A percentile compares a stretch with the other conserved stretches of the same genome.
Evolutionary conservation across 2,888 invertebrate genomes (phyloP).

Genomic region (Acronicta psi): DNA sequence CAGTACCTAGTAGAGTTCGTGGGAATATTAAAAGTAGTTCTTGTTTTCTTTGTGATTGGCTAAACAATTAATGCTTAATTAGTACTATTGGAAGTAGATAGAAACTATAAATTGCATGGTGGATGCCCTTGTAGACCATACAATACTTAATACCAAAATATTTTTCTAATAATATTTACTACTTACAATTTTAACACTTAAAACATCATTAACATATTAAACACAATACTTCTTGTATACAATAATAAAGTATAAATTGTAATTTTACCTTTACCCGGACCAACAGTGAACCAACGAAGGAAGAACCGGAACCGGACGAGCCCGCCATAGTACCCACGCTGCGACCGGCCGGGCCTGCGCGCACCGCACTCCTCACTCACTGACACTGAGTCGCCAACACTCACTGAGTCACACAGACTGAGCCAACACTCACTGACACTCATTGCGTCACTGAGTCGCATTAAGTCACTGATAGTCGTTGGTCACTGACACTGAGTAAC

Average conservation of each 20-base stretch:
- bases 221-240: background rate
- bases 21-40: background rate
- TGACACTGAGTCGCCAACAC: conserved; percentile 44
- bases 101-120: conserved; percentile 31
- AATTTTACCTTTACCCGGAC: conserved; percentile 13
- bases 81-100: conserved; percentile 10
- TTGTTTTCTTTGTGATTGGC: conserved; percentile 9
- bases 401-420: conserved; percentile 3
- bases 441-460: conserved; percentile 5
- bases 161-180: background rate
- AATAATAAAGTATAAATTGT: background rate
- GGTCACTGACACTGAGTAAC: conserved; percentile 4
- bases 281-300: conserved; percentile 73
- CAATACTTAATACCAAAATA: background rate
- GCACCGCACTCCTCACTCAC: conserved; percentile 71
- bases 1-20: no score
- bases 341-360: conserved; percentile 76
- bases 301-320: conserved; percentile 72
- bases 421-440: conserved; percentile 6
- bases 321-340: conserved; percentile 81
- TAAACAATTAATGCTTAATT: conserved; percentile 35
- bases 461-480: conserved; percentile 5
- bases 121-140: conserved; percentile 5
- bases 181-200: background rate
- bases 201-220: background rate